Conservation (phyloP, 2,888 invertebrate genomes). For the Tipula unca region DNA sequence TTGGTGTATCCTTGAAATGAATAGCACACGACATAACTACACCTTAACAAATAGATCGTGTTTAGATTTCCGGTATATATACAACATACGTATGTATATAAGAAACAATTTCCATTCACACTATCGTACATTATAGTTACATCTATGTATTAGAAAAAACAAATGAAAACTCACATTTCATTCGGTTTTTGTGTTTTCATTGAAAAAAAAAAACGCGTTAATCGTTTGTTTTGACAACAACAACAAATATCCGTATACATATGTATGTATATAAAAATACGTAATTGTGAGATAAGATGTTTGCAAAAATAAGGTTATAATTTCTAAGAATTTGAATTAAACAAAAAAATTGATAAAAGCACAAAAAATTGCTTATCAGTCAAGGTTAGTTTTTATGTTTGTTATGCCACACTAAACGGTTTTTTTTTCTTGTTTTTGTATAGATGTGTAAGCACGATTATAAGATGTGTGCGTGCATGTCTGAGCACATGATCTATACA, state of each 20-base stretch:
- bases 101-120: neutral
- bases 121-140: too few relatives aligned
- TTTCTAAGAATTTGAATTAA: neutral
- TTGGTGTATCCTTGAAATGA: neutral
- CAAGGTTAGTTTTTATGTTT: neutral
- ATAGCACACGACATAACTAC: neutral
- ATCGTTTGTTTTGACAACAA: neutral
- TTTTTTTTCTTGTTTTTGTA: too few relatives aligned
- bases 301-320: neutral
- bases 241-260: neutral
- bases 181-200: neutral
- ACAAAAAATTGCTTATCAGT: neutral
- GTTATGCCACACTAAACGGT: too few relatives aligned
- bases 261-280: neutral
- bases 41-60: neutral
- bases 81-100: neutral
- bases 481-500: too few relatives aligned
- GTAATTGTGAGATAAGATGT: neutral
- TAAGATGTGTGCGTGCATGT: too few relatives aligned
- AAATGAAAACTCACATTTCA: neutral
- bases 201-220: neutral
- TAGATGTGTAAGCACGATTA: too few relatives aligned
- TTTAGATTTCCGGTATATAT: neutral
- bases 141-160: neutral
- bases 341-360: neutral